Conservation (phyloP, 2,888 invertebrate species). For the Aproaerema taeniolella region DNA sequence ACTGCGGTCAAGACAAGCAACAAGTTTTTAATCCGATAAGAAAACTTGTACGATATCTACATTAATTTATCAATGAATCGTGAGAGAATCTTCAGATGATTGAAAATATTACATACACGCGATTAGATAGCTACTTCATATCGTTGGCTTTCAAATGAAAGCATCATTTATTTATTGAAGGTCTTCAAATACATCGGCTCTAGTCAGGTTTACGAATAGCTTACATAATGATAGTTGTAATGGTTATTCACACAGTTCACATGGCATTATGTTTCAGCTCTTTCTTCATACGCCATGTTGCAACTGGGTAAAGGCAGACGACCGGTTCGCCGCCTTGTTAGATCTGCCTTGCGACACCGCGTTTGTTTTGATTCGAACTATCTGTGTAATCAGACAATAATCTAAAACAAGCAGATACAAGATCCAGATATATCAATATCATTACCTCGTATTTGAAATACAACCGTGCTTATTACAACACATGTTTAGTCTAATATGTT, state of each 20-base stretch:
- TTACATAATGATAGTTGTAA: conserved; percentile 15
- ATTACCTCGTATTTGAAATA: no score
- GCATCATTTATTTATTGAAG: no score
- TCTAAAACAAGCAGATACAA: no score
- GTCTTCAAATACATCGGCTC: no score
- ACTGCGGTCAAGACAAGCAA: conserved; percentile 6
- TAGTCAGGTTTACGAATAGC: background rate
- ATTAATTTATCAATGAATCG: conserved; percentile 9
- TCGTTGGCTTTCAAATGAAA: conserved; percentile 7
- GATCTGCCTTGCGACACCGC: conserved; percentile 25
- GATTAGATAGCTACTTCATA: conserved; percentile 5
- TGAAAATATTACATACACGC: conserved; percentile 5
- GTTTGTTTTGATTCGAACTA: conserved; percentile 2
- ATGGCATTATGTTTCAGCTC: conserved; percentile 26
- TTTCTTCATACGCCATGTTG: conserved; percentile 34
- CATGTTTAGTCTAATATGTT: no score
- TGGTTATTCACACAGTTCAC: conserved; percentile 23
- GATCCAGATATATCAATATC: no score
- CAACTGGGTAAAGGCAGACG: conserved; percentile 42
- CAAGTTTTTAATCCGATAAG: conserved; percentile 12
- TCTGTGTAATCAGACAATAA: no score
- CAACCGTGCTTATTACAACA: no score
- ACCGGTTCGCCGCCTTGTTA: conserved; percentile 29
- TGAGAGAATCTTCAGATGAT: conserved; percentile 9
- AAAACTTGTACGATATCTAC: conserved; percentile 4